Evolutionary conservation across 2,888 invertebrate species (phyloP).

Genomic region (Anodontia alba): DNA sequence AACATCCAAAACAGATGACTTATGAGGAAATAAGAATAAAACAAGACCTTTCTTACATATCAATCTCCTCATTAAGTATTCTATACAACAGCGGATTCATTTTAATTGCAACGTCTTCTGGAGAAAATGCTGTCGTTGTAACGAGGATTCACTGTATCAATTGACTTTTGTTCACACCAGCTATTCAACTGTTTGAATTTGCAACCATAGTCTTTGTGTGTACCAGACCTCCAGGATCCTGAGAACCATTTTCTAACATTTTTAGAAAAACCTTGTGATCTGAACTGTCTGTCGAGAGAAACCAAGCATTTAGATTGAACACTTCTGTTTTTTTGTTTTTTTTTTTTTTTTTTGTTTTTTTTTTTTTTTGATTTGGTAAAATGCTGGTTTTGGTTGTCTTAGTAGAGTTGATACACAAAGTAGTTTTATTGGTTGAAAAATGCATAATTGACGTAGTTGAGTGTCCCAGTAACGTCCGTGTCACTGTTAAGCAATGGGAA

Average conservation of each 20-base stretch:
- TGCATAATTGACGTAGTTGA: not conserved
- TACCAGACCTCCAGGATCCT: slow-evolving; percentile 23
- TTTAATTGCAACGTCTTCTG: too few relatives aligned
- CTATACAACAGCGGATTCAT: too few relatives aligned
- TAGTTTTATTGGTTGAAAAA: slow-evolving; percentile 18
- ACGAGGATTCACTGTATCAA: too few relatives aligned
- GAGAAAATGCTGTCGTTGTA: too few relatives aligned
- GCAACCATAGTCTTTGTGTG: slow-evolving; percentile 19
- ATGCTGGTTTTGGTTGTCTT: slow-evolving; percentile 21
- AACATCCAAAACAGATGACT: too few relatives aligned
- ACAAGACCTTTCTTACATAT: too few relatives aligned
- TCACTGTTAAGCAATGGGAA: slow-evolving; percentile 38
- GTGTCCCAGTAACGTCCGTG: too few relatives aligned
- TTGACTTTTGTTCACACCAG: slow-evolving; percentile 20
- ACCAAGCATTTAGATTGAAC: slow-evolving; percentile 42
- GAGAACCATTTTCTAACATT: slow-evolving; percentile 30
- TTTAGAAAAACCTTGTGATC: slow-evolving; percentile 38
- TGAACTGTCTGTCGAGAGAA: slow-evolving; percentile 31
- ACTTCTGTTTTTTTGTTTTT: too few relatives aligned
- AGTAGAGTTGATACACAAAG: slow-evolving; percentile 16
- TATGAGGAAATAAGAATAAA: too few relatives aligned
- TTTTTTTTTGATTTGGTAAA: too few relatives aligned
- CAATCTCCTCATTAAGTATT: too few relatives aligned
- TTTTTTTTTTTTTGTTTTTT: too few relatives aligned
- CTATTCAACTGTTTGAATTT: slow-evolving; percentile 19